These are phyloP conservation scores for Cydia amplana DNA, from an alignment of 1,140 invertebrate species.

Conservation along the genomic window DNA sequence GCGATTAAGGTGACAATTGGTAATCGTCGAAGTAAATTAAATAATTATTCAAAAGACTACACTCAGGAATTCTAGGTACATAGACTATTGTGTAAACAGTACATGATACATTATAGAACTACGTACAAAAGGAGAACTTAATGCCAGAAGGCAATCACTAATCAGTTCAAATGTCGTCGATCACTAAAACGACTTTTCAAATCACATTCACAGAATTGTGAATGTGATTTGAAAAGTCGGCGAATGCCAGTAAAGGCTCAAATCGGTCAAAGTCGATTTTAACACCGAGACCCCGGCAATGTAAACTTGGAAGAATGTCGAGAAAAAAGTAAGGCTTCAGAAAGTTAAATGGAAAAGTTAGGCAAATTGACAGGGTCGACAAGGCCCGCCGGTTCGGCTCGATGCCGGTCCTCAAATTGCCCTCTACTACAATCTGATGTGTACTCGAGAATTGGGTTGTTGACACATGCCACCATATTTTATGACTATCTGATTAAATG, in stretches of 20 bases:
- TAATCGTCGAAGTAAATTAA: too few species aligned
- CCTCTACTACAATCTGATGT: not conserved
- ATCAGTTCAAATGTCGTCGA: not conserved
- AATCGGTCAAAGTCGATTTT: slow-evolving; percentile 51
- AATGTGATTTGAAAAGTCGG: too few species aligned
- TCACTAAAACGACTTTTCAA: not conserved
- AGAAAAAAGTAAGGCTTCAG: slow-evolving; percentile 59
- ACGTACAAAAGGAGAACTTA: too few species aligned
- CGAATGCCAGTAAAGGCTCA: slow-evolving; percentile 2
- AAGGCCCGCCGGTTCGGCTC: slow-evolving; percentile 45
- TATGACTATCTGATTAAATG: too few species aligned
- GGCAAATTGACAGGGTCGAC: slow-evolving; percentile 70
- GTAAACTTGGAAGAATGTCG: slow-evolving; percentile 63
- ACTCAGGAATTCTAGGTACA: too few species aligned
- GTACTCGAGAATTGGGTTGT: not conserved
- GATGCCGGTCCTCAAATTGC: slow-evolving; percentile 58
- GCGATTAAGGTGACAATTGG: not conserved
- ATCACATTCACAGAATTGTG: too few species aligned
- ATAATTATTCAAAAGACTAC: too few species aligned
- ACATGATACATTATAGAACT: too few species aligned
- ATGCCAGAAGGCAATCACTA: too few species aligned
- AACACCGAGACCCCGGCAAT: slow-evolving; percentile 48
- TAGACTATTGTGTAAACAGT: too few species aligned
- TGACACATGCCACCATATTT: too few species aligned
- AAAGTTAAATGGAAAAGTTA: slow-evolving; percentile 76